Evolutionary conservation across 2,113 vertebrate genomes (phyloP), one percentile per base, ranked within the genome.

Genomic region (Dinomys branickii): DNA sequence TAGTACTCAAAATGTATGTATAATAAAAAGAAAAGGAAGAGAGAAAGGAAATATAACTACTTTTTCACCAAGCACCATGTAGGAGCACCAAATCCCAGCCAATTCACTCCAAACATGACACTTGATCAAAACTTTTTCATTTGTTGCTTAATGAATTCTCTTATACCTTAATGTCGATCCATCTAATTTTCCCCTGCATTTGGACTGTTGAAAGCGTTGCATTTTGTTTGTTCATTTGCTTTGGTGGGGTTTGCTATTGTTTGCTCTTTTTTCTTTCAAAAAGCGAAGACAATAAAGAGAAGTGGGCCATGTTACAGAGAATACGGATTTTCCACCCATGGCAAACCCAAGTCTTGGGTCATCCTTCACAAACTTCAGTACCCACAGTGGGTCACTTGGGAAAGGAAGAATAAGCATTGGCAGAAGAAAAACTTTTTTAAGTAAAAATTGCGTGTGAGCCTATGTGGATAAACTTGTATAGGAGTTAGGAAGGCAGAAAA

Each of bases 261-360:
- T 73, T 88, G 63, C 50, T 6, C 26, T 85, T 69, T 87, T 94
- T 89, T 90, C 41, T 84, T 86, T 88, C 78, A 63, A 81, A 9
- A 0, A 88, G 20, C 61, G 28, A 91, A 90, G 90, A 85, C 19
- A 95, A 30, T 10, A 81, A 78, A 78, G 44, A 61, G 61, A 96
- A 65, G 38, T 52, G 14, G 28, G 44, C 2, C 2, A 20, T 38
- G 54, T 75, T 33, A 52, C 6, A 81, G 26, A 96, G 54, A 95
- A 83, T 12, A 35, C 14, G 20, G 33, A 90, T 26, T 84, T 94
- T 94, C 54, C 7, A 61, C 19, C 16, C n/a, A 86, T 59, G 19
- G 56, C 30, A 65, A 65, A 50, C 9, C 28, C 3, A 28, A 52
- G 63, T 50, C 28, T n/a, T 81, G 1, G 5, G 7, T 71, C 35